These are phyloP conservation scores for Falco columbarius DNA, from an alignment of 2,797 vertebrate species.

Conservation along the genomic window DNA sequence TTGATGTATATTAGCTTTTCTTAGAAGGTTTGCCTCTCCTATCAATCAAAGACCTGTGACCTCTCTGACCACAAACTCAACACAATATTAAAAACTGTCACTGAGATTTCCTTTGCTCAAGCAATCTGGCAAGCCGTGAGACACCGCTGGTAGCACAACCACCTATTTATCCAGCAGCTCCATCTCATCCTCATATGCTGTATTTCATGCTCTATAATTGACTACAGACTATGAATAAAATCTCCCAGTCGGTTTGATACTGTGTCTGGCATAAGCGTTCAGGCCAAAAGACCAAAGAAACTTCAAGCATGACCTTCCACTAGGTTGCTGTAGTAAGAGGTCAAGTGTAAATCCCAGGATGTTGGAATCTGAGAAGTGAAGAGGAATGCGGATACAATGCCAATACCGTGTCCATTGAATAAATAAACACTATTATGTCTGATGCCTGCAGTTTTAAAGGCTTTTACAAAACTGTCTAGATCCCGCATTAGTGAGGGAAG, in stretches of 20 bases:
- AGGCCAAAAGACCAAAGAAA: background rate
- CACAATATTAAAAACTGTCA: background rate
- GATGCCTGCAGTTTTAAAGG: background rate
- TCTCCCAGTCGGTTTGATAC: background rate
- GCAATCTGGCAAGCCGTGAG: background rate
- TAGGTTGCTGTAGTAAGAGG: background rate
- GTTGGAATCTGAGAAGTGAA: background rate
- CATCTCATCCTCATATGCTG: background rate
- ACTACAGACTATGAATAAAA: background rate
- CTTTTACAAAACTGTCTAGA: background rate
- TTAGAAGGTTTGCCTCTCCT: conserved; percentile 38
- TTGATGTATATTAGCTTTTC: conserved; percentile 55
- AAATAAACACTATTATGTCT: background rate
- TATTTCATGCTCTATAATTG: background rate
- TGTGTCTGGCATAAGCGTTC: background rate
- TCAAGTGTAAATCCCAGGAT: background rate
- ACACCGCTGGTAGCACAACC: background rate
- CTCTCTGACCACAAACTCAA: background rate
- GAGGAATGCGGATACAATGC: background rate
- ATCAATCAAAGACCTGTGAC: conserved; percentile 12
- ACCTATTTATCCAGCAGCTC: background rate
- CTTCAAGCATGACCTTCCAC: background rate
- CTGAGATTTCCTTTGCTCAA: conserved; percentile 17
- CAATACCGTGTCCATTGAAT: too few species aligned
- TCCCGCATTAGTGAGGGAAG: background rate